Evolutionary conservation across 2,888 invertebrate species (phyloP).

Genomic region (Atherix ibis): DNA sequence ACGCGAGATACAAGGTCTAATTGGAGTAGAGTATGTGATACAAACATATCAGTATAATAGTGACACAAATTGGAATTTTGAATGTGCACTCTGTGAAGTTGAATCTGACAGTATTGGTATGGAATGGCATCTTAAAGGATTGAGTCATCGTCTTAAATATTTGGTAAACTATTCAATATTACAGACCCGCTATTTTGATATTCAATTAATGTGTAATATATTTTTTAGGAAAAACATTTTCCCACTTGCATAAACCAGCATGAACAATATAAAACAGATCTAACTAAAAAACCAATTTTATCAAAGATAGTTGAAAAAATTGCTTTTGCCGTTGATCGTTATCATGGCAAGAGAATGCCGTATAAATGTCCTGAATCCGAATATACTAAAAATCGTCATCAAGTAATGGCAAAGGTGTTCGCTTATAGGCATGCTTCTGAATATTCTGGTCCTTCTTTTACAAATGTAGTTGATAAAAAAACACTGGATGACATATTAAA

Average conservation of each 20-base stretch:
- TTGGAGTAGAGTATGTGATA: slow-evolving; percentile 64
- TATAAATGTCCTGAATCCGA: slow-evolving; percentile 49
- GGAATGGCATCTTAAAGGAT: slow-evolving; percentile 61
- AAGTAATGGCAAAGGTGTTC: slow-evolving; percentile 46
- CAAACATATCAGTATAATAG: slow-evolving; percentile 44
- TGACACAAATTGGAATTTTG: slow-evolving; percentile 47
- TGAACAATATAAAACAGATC: slow-evolving; percentile 42
- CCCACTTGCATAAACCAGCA: slow-evolving; percentile 42
- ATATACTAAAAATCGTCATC: slow-evolving; percentile 45
- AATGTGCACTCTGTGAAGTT: slow-evolving; percentile 62
- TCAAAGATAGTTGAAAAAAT: slow-evolving; percentile 36
- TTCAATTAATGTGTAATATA: no score
- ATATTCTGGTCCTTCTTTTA: slow-evolving; percentile 38
- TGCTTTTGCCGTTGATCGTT: slow-evolving; percentile 55
- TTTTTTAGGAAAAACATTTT: slow-evolving; percentile 24
- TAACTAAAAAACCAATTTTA: slow-evolving; percentile 37
- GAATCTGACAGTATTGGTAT: slow-evolving; percentile 60
- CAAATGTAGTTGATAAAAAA: slow-evolving; percentile 34
- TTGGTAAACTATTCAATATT: slow-evolving; percentile 34
- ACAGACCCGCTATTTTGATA: no score
- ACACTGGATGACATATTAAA: slow-evolving; percentile 25
- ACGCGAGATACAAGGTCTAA: slow-evolving; percentile 25
- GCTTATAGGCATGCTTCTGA: slow-evolving; percentile 54
- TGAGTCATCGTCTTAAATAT: slow-evolving; percentile 57
- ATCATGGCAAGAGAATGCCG: slow-evolving; percentile 54